Conservation (phyloP, 2,888 invertebrate genomes). For the Synanthedon andrenaeformis region DNA sequence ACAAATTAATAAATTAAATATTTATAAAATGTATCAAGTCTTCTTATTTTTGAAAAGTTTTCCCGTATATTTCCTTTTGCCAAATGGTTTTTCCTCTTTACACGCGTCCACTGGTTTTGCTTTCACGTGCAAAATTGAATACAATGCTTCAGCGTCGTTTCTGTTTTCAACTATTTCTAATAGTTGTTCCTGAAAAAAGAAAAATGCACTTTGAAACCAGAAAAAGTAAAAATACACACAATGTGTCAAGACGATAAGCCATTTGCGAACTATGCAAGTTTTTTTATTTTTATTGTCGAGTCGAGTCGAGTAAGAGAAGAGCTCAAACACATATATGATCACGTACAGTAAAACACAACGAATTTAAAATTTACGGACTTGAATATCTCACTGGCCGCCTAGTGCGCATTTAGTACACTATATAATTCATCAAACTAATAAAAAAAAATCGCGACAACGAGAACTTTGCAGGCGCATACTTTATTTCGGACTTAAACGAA, state of each 20-base stretch:
- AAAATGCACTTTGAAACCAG: not conserved
- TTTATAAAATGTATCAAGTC: conserved; percentile 9
- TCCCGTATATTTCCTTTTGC: conserved; percentile 42
- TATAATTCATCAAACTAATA: too few relatives aligned
- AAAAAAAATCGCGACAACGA: too few relatives aligned
- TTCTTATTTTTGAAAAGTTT: conserved; percentile 40
- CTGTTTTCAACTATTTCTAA: conserved; percentile 78
- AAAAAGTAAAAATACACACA: not conserved
- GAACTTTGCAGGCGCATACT: too few relatives aligned
- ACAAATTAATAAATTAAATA: not conserved
- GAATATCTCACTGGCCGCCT: too few relatives aligned
- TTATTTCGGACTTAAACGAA: too few relatives aligned
- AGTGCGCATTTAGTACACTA: too few relatives aligned
- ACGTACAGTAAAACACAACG: too few relatives aligned
- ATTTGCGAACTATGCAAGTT: too few relatives aligned
- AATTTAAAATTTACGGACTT: too few relatives aligned
- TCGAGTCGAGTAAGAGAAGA: not conserved
- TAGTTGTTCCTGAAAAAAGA: conserved; percentile 73
- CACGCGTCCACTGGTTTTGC: conserved; percentile 64
- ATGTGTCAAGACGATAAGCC: not conserved
- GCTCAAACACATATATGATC: too few relatives aligned
- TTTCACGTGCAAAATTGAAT: conserved; percentile 78
- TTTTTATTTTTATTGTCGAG: not conserved
- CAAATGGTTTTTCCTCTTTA: conserved; percentile 41
- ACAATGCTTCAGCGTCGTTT: conserved; percentile 75